These are phyloP conservation scores for Dicroscelio sp. DNA, from an alignment of 2,888 invertebrate species.

Conservation along the genomic window DNA sequence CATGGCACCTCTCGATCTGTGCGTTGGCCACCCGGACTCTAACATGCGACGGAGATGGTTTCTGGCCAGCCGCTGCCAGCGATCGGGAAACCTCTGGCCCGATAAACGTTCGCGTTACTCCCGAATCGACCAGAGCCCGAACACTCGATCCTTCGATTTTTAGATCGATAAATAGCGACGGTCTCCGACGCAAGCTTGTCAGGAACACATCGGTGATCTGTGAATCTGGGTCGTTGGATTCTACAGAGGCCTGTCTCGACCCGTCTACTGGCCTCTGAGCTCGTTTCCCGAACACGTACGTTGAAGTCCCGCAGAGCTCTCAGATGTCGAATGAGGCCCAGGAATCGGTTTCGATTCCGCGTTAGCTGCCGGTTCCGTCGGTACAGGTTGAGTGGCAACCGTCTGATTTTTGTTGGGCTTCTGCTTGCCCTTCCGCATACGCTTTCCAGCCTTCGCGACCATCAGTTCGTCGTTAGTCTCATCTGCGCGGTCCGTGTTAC, in stretches of 20 bases:
- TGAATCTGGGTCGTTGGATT: not conserved
- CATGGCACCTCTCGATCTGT: not conserved
- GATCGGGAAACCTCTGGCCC: not conserved
- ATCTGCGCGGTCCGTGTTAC: no score
- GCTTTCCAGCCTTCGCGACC: no score
- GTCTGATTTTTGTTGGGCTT: no score
- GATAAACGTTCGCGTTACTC: not conserved
- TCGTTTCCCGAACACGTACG: not conserved
- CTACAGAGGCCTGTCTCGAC: not conserved
- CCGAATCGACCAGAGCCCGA: not conserved
- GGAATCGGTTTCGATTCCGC: no score
- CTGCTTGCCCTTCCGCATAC: no score
- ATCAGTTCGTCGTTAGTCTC: no score
- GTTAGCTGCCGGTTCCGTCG: no score
- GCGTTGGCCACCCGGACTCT: not conserved
- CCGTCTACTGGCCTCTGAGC: not conserved
- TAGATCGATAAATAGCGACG: not conserved
- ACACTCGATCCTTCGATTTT: not conserved
- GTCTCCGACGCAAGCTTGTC: not conserved
- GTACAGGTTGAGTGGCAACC: no score
- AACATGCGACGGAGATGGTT: not conserved
- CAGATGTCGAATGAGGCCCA: not conserved
- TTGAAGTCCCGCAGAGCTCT: no score
- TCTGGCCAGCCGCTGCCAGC: not conserved
- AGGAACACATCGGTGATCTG: not conserved